These are phyloP conservation scores for Leptobrachium leishanense DNA, from an alignment of 2,113 vertebrate genomes.

Conservation along the genomic window DNA sequence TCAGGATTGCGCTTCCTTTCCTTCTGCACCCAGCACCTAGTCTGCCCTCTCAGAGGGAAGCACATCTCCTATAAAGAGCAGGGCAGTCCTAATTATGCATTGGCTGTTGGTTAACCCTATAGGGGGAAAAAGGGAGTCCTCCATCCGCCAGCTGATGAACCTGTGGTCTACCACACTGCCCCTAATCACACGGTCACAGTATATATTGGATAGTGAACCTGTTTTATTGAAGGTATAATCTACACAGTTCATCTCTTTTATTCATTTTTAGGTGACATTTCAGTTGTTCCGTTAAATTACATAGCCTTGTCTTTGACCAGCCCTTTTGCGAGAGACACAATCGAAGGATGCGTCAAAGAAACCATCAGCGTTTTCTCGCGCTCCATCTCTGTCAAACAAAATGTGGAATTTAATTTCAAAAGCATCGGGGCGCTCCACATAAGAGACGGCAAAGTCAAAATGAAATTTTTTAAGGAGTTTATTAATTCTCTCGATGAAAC, in stretches of 20 bases:
- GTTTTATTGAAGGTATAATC: too few species aligned
- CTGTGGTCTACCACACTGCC: too few species aligned
- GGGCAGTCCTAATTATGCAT: too few species aligned
- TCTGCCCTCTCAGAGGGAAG: too few species aligned
- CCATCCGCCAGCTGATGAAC: too few species aligned
- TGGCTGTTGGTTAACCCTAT: too few species aligned
- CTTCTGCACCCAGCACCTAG: too few species aligned
- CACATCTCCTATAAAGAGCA: too few species aligned
- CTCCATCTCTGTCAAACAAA: conserved; percentile 60
- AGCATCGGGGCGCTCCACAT: conserved; percentile 73
- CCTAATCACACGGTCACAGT: too few species aligned
- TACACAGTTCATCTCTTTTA: conserved; percentile 12
- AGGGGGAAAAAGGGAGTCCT: too few species aligned
- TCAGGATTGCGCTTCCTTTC: too few species aligned
- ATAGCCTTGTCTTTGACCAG: conserved; percentile 64
- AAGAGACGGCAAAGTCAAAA: conserved; percentile 70
- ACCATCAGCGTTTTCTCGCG: conserved; percentile 67
- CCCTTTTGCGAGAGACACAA: conserved; percentile 61
- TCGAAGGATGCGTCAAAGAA: conserved; percentile 73
- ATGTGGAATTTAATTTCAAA: conserved; percentile 66
- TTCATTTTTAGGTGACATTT: conserved; percentile 65
- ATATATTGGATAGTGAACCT: too few species aligned
- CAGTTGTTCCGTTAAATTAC: conserved; percentile 74
- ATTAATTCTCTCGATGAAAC: conserved; percentile 67
- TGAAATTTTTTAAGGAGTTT: conserved; percentile 76